These are phyloP conservation scores for Thera britannica DNA, from an alignment of 2,888 invertebrate species.

Conservation along the genomic window DNA sequence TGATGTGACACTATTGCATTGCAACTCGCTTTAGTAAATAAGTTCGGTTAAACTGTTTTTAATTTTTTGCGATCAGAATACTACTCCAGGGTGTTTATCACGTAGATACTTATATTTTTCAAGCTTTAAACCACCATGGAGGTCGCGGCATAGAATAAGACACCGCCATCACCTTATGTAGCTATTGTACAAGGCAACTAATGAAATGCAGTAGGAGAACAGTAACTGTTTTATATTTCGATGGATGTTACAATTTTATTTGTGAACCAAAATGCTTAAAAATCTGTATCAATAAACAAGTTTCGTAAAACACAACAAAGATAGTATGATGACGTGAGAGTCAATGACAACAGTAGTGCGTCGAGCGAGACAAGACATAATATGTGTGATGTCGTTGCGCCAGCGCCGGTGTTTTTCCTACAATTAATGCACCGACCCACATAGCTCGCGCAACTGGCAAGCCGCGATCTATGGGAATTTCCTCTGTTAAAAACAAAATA, in stretches of 20 bases:
- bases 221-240: no score
- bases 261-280: no score
- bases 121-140: no score
- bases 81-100: no score
- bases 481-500: conserved; percentile 47
- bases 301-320: no score
- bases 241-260: no score
- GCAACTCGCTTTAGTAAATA: neutral
- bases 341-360: conserved; percentile 15
- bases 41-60: neutral
- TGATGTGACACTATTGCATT: neutral
- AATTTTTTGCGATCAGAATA: neutral
- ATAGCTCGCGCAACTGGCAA: conserved; percentile 34
- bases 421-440: conserved; percentile 46
- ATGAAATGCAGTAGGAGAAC: no score
- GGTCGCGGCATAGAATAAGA: no score
- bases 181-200: no score
- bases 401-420: conserved; percentile 53
- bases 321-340: neutral
- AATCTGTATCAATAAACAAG: no score
- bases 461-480: conserved; percentile 48
- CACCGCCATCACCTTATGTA: no score
- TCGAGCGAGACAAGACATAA: conserved; percentile 11
- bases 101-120: no score
- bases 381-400: conserved; percentile 28